Evolutionary conservation across 2,888 invertebrate genomes (phyloP), one percentile per base, ranked within the genome.

Genomic region (Cosmopolites sordidus): DNA sequence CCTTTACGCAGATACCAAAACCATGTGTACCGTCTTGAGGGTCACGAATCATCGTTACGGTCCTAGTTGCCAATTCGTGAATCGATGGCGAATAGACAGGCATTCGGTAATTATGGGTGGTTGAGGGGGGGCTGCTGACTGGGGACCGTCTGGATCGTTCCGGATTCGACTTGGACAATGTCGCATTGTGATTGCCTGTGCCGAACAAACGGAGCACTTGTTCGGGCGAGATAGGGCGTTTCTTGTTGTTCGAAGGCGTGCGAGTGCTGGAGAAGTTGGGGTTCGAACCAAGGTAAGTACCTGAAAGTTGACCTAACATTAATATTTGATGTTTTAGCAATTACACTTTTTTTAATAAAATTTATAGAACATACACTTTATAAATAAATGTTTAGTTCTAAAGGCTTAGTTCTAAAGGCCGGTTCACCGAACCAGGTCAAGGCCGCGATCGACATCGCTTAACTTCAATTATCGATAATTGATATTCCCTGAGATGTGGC

Each of bases 1-100:
- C 91, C 76, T 92, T 92, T 71, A 92, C 91, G 78, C 91, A 92
- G 69, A 92, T 91, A 58, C 91, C 91, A 76, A 91, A 92, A 56
- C 91, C 91, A 72, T 90, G 91, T 41, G 83, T 82, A 64, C 84
- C 84, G 70, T 89, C 88, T 58, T 87, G 84, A 48, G 83, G 83
- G 70, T 90, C 89, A 60, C 90, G 78, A 65, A 87, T 84, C 90
- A 91, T 91, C 73, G 86, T 88, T 69, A 91, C 87, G 58, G 89
- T 91, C 66, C 90, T 79, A 63, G 90, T 89, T 66, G 86, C 79
- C 66, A 89, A 81, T 75, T 89, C 89, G 67, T 85, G 84, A 59
- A 84, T 79, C 75, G 80, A 82, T 72, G 78, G 83, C 61, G 65
- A 51, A 51, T 58, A 60, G 1, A 58, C 15, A 59, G 65, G 56